Conservation (phyloP, 1,140 invertebrate genomes). For the Atopsyche davidsoni region DNA sequence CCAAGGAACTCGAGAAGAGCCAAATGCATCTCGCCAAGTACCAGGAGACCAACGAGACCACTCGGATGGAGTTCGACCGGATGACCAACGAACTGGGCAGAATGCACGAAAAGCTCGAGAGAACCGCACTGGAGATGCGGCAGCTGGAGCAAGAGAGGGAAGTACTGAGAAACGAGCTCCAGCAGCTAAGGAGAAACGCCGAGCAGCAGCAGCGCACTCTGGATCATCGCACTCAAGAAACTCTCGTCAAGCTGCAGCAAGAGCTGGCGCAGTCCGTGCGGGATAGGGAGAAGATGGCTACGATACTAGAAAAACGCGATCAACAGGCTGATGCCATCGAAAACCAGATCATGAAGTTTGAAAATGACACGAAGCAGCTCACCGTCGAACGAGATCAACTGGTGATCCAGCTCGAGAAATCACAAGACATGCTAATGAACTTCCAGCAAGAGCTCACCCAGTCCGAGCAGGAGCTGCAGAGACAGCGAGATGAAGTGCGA, state of each 20-base stretch:
- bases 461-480: conserved; percentile 73
- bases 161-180: conserved; percentile 59
- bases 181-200: conserved; percentile 57
- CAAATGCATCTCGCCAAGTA: conserved; percentile 75
- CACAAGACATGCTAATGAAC: conserved; percentile 85
- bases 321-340: conserved; percentile 75
- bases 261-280: conserved; percentile 62
- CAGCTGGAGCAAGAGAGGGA: conserved; percentile 66
- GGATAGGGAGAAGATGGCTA: conserved; percentile 66
- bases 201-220: conserved; percentile 59
- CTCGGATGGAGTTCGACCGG: conserved; percentile 75
- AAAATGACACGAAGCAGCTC: conserved; percentile 77
- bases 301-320: conserved; percentile 66
- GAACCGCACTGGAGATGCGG: conserved; percentile 59
- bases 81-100: conserved; percentile 71
- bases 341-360: conserved; percentile 75
- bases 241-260: conserved; percentile 59
- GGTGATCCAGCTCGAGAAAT: conserved; percentile 83
- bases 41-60: conserved; percentile 70
- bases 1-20: conserved; percentile 81
- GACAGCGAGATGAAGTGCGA: conserved; percentile 72
- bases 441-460: conserved; percentile 85
- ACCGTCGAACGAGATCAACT: conserved; percentile 80
- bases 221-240: conserved; percentile 59
- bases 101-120: conserved; percentile 69